Evolutionary conservation across 1,140 invertebrate genomes (phyloP).

Genomic region (Triops cancriformis): DNA sequence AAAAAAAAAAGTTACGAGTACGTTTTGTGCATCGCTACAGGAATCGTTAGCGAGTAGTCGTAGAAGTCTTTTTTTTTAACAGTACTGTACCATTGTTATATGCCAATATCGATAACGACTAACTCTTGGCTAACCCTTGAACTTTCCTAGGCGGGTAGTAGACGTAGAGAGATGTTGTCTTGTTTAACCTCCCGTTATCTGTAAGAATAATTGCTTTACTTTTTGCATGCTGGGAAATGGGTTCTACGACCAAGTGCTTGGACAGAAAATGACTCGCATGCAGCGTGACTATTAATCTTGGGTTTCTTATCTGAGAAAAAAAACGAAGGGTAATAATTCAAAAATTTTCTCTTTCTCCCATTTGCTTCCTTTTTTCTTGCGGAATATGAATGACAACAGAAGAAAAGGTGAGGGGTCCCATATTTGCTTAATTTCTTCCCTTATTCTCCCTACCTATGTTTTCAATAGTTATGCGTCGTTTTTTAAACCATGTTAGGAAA

Average conservation of each 20-base stretch:
- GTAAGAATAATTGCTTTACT: background rate
- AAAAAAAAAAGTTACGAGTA: background rate
- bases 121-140: conserved; percentile 4
- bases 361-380: background rate
- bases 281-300: background rate
- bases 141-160: conserved; percentile 4
- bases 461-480: background rate
- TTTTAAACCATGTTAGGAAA: background rate
- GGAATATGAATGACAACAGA: conserved; percentile 6
- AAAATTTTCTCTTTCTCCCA: background rate
- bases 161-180: background rate
- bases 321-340: background rate
- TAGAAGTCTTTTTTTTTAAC: background rate
- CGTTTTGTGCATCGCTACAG: background rate
- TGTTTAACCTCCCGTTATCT: conserved; percentile 1
- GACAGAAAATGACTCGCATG: background rate
- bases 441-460: background rate
- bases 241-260: background rate
- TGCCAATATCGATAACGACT: background rate
- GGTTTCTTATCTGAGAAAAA: background rate
- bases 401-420: background rate
- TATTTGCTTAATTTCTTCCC: background rate
- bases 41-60: too few relatives aligned
- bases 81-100: background rate
- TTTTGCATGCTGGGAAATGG: background rate